These are phyloP conservation scores for Callospermophilus lateralis DNA, from an alignment of 2,113 vertebrate species.

Conservation along the genomic window DNA sequence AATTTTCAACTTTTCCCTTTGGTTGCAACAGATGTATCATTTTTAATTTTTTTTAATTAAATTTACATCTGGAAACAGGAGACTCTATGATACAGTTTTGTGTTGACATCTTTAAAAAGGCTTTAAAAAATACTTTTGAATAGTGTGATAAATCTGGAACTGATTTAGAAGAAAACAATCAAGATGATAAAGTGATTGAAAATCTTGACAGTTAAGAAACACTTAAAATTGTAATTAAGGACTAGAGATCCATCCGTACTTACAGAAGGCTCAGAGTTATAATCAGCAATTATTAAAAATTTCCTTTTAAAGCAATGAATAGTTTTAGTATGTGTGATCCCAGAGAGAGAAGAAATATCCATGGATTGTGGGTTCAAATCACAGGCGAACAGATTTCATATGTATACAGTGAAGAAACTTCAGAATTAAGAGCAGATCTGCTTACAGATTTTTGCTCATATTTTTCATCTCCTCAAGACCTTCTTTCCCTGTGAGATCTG, in stretches of 20 bases:
- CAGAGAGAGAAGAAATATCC: neutral
- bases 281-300: slow-evolving; percentile 44
- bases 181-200: slow-evolving; percentile 4
- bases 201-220: slow-evolving; percentile 55
- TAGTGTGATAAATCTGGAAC: neutral
- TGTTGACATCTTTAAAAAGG: neutral
- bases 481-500: neutral
- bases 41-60: slow-evolving; percentile 41
- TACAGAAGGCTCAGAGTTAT: neutral
- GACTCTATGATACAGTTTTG: neutral
- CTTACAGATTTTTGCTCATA: neutral
- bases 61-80: slow-evolving; percentile 27
- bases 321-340: neutral
- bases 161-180: slow-evolving; percentile 51
- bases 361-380: neutral
- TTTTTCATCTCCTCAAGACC: neutral
- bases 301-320: slow-evolving; percentile 32
- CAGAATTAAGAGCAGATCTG: neutral
- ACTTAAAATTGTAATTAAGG: slow-evolving; percentile 47
- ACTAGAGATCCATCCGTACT: neutral
- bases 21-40: neutral
- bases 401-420: neutral
- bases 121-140: slow-evolving; percentile 43
- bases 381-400: neutral
- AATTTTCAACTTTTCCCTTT: slow-evolving; percentile 27